These are phyloP conservation scores for Papilio xuthus DNA, from an alignment of 1,140 invertebrate species.

Conservation along the genomic window DNA sequence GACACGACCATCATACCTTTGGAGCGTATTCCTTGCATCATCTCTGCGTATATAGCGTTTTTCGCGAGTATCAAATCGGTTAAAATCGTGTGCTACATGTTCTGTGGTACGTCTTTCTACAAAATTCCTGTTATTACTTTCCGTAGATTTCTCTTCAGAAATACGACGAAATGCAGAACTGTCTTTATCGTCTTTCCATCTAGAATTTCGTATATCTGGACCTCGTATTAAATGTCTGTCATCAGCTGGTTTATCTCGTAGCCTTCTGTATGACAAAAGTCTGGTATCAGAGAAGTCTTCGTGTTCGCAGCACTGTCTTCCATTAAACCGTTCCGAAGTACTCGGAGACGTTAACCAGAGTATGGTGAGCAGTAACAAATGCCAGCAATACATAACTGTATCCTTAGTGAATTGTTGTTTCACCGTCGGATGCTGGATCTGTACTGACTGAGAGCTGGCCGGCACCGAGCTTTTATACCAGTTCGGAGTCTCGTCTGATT, in stretches of 20 bases:
- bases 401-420: slow-evolving; percentile 50
- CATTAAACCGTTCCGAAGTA: slow-evolving; percentile 66
- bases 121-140: neutral
- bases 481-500: slow-evolving; percentile 46
- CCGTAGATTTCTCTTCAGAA: neutral
- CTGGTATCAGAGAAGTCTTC: neutral
- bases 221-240: neutral
- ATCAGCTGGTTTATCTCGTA: neutral
- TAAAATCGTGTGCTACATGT: neutral
- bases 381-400: slow-evolving; percentile 75
- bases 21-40: slow-evolving; percentile 1
- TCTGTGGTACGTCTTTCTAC: neutral
- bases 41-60: neutral
- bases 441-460: slow-evolving; percentile 56
- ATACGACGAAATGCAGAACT: no score
- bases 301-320: slow-evolving; percentile 60
- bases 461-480: slow-evolving; percentile 62
- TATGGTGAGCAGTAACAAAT: slow-evolving; percentile 67
- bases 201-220: neutral
- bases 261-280: neutral
- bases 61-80: slow-evolving; percentile 11
- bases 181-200: slow-evolving; percentile 9
- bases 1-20: neutral
- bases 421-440: slow-evolving; percentile 55
- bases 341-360: slow-evolving; percentile 63